Evolutionary conservation across 2,797 vertebrate genomes (phyloP).

Genomic region (Clamator glandarius): DNA sequence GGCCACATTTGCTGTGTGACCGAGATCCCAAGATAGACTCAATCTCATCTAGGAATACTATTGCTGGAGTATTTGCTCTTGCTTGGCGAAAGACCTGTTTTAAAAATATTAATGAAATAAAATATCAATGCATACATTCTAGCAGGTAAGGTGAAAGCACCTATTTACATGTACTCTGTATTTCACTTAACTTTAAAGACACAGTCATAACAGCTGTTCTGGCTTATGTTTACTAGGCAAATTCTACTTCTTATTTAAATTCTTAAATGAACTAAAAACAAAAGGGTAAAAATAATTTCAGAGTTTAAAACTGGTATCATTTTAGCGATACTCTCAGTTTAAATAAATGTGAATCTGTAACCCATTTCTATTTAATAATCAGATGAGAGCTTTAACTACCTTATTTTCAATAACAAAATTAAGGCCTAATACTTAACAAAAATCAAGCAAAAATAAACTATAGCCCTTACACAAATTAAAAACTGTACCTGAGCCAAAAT

Average conservation of each 20-base stretch:
- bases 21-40: constrained; percentile 92
- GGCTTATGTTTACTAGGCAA: not conserved
- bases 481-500: constrained; percentile 87
- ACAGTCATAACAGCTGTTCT: not conserved
- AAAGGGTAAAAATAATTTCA: not conserved
- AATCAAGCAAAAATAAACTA: not conserved
- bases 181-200: not conserved
- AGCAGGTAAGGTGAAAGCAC: not conserved
- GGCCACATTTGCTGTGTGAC: constrained; percentile 64
- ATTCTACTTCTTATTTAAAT: not conserved
- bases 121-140: not conserved
- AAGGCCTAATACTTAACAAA: not conserved
- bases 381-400: not conserved
- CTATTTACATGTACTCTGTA: not conserved
- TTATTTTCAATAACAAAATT: not conserved
- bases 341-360: not conserved
- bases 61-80: constrained; percentile 89
- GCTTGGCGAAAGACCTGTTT: constrained; percentile 92
- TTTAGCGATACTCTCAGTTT: not conserved
- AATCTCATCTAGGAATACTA: constrained; percentile 98
- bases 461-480: not conserved
- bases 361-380: not conserved
- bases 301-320: not conserved
- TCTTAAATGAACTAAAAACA: not conserved
- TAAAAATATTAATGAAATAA: not conserved